phyloP scores from a whole-genome alignment of 2,113 vertebrate genomes.

The Lethenteron camtschaticum region DNA sequence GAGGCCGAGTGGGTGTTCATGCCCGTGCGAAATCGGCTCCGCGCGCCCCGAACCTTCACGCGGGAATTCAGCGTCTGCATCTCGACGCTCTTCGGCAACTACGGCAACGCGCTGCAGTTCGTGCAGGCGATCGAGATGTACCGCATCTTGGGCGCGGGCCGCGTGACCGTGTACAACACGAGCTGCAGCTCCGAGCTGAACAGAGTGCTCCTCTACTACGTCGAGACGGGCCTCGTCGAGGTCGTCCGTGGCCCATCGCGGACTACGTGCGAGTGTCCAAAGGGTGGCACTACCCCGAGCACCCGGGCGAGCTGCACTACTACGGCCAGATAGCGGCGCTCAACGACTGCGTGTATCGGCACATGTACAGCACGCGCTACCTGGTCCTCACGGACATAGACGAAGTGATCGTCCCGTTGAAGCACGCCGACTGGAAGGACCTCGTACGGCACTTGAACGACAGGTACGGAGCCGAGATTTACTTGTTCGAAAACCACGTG shows the following conservation, averaged over 20 bases:
- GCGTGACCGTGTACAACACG: slow-evolving; percentile 12
- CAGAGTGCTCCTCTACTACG: slow-evolving; percentile 11
- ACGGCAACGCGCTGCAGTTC: slow-evolving; percentile 12
- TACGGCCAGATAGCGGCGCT: neutral
- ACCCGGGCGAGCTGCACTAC: neutral
- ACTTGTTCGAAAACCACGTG: too few relatives aligned
- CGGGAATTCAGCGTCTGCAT: slow-evolving; percentile 12
- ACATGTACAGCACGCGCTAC: slow-evolving; percentile 6
- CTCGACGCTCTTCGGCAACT: slow-evolving; percentile 11
- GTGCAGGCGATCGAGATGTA: slow-evolving; percentile 12
- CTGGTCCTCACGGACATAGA: slow-evolving; percentile 5
- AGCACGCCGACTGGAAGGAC: slow-evolving; percentile 7
- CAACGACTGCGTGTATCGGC: slow-evolving; percentile 6
- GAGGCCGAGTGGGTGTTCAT: too few relatives aligned
- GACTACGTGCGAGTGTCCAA: neutral
- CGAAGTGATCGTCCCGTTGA: slow-evolving; percentile 9
- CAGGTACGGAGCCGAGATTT: neutral
- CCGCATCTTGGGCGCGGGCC: neutral
- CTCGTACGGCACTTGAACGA: slow-evolving; percentile 7
- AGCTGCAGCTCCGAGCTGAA: slow-evolving; percentile 8
- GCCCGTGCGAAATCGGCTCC: neutral
- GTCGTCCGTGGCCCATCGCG: slow-evolving; percentile 10
- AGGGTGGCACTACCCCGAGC: neutral
- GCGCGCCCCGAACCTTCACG: neutral
- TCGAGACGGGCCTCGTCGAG: slow-evolving; percentile 9